Percentiles rank a stretch among this genome's conserved stretches.
Conservation (phyloP, 2,888 invertebrate species). For the Myopa testacea region DNA sequence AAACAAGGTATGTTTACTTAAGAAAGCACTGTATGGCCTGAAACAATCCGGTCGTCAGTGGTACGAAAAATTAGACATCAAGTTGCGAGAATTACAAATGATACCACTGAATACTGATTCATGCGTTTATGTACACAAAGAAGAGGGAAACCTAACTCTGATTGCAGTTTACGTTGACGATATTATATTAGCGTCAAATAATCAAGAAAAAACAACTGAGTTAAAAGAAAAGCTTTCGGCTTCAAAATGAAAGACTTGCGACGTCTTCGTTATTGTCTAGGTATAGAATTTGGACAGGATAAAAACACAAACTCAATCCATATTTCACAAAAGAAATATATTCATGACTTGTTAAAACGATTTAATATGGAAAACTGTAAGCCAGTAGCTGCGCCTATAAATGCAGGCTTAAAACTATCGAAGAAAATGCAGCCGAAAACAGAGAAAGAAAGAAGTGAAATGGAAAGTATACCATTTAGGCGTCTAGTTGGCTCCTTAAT, state of each 20-base stretch:
- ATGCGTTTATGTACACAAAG: constrained; percentile 1
- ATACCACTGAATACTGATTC: neutral
- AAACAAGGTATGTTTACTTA: constrained; percentile 33
- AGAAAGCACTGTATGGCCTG: constrained; percentile 42
- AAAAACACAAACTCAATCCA: neutral
- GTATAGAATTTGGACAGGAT: constrained; percentile 4
- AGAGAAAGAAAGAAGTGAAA: neutral
- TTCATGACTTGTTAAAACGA: constrained; percentile 5
- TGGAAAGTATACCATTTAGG: constrained; percentile 15
- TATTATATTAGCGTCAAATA: constrained; percentile 36
- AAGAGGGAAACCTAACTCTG: neutral
- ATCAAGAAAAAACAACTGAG: constrained; percentile 12
- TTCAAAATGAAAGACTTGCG: constrained; percentile 39
- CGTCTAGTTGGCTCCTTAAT: constrained; percentile 45
- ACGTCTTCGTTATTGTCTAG: neutral
- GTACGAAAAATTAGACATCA: constrained; percentile 34
- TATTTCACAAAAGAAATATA: neutral
- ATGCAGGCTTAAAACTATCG: neutral
- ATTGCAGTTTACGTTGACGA: constrained; percentile 24
- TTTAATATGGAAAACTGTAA: constrained; percentile 5
- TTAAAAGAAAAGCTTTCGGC: constrained; percentile 31
- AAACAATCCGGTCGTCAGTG: constrained; percentile 43
- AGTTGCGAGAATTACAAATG: constrained; percentile 14
- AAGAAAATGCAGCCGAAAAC: neutral
- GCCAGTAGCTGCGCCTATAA: neutral